Conservation (phyloP, 64 coral and sea anemone genomes). For the Platygyra sinensis region DNA sequence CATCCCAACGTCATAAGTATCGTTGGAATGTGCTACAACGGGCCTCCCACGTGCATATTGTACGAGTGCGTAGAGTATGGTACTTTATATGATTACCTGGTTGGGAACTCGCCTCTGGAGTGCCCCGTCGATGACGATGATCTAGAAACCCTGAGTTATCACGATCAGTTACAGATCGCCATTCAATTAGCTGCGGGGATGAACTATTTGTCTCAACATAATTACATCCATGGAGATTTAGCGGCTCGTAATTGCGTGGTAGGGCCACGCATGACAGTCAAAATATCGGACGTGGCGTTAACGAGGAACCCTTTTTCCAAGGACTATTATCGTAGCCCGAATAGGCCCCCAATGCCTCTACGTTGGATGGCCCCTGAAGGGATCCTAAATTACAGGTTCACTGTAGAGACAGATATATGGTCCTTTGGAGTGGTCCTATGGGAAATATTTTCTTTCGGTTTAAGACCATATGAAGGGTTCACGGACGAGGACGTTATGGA, state of each 20-base stretch:
- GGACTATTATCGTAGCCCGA: slow-evolving; percentile 71
- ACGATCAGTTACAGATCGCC: slow-evolving; percentile 83
- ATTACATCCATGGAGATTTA: slow-evolving; percentile 85
- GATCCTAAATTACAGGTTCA: slow-evolving; percentile 79
- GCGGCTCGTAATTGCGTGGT: slow-evolving; percentile 91
- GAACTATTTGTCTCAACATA: slow-evolving; percentile 80
- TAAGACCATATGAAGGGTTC: slow-evolving; percentile 73
- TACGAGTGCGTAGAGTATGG: slow-evolving; percentile 88
- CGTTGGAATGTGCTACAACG: slow-evolving; percentile 61
- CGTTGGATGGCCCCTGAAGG: slow-evolving; percentile 98
- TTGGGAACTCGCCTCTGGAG: slow-evolving; percentile 83
- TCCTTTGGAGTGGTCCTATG: slow-evolving; percentile 93
- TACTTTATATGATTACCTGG: slow-evolving; percentile 83
- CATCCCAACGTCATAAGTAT: slow-evolving; percentile 79
- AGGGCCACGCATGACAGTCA: slow-evolving; percentile 73
- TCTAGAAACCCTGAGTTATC: slow-evolving; percentile 55
- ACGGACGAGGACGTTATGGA: slow-evolving; percentile 77
- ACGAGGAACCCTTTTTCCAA: slow-evolving; percentile 50
- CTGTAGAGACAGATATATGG: slow-evolving; percentile 95
- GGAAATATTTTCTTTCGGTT: slow-evolving; percentile 96
- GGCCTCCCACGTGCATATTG: slow-evolving; percentile 48
- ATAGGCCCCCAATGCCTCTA: slow-evolving; percentile 82
- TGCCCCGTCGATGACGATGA: slow-evolving; percentile 57
- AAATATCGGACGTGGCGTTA: slow-evolving; percentile 85
- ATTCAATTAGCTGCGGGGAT: slow-evolving; percentile 91